Evolutionary conservation across 2,113 vertebrate species (phyloP).

Genomic region (Ariopsis seemanni): DNA sequence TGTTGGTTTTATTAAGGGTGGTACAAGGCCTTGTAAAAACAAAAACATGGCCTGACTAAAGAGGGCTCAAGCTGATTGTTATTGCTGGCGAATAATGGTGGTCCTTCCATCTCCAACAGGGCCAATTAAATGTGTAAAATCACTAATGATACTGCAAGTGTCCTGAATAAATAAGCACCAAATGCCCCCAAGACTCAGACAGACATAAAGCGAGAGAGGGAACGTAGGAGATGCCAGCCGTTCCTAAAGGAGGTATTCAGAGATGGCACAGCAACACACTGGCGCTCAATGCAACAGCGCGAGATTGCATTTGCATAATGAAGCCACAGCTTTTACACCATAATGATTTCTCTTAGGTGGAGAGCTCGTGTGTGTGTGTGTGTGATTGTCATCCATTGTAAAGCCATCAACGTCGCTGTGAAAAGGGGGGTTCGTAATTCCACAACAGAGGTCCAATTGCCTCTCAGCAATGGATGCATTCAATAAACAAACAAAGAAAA

Average conservation of each 20-base stretch:
- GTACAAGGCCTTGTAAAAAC: slow-evolving; percentile 26
- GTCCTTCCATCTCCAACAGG: slow-evolving; percentile 47
- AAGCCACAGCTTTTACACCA: slow-evolving; percentile 69
- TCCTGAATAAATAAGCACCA: slow-evolving; percentile 64
- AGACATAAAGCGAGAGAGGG: slow-evolving; percentile 2
- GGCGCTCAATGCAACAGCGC: slow-evolving; percentile 64
- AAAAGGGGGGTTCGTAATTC: slow-evolving; percentile 51
- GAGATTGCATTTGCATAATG: slow-evolving; percentile 78
- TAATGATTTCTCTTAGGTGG: slow-evolving; percentile 71
- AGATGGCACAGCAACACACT: slow-evolving; percentile 56
- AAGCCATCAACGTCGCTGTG: slow-evolving; percentile 28
- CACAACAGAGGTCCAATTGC: slow-evolving; percentile 58
- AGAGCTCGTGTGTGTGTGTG: slow-evolving; percentile 48
- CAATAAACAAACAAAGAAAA: slow-evolving; percentile 64
- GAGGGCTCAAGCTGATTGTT: slow-evolving; percentile 48
- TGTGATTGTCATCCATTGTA: slow-evolving; percentile 29
- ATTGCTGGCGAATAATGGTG: slow-evolving; percentile 47
- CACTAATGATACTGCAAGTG: slow-evolving; percentile 66
- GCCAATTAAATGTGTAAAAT: slow-evolving; percentile 57
- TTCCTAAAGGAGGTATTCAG: slow-evolving; percentile 49
- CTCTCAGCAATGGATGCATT: slow-evolving; percentile 67
- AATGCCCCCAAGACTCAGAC: slow-evolving; percentile 49
- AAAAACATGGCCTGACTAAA: slow-evolving; percentile 27
- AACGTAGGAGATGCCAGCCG: slow-evolving; percentile 28
- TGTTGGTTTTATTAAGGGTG: slow-evolving; percentile 47